phyloP scores from a whole-genome alignment of 2,113 vertebrate genomes.

The Silurus glanis region DNA sequence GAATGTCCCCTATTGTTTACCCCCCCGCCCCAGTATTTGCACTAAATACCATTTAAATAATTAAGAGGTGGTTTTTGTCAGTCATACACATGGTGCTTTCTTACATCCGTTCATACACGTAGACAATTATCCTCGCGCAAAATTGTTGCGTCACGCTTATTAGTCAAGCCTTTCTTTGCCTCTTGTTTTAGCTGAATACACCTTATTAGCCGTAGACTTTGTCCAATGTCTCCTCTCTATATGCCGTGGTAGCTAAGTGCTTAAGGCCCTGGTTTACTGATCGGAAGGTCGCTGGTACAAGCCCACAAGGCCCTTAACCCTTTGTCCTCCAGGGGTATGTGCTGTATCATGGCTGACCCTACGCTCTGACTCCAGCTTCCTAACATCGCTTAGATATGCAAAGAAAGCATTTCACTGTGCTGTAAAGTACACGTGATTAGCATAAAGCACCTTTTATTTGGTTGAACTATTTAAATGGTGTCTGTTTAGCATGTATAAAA shows the following conservation, averaged over 20 bases:
- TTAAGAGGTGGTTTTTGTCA: conserved; percentile 23
- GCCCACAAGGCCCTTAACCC: too few species aligned
- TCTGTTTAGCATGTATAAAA: not conserved
- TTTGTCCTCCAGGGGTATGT: too few species aligned
- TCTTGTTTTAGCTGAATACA: not conserved
- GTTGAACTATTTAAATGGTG: not conserved
- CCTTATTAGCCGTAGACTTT: not conserved
- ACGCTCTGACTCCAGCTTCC: too few species aligned
- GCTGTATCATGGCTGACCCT: too few species aligned
- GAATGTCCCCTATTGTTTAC: conserved; percentile 26
- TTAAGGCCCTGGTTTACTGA: too few species aligned
- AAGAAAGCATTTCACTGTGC: too few species aligned
- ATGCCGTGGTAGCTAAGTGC: too few species aligned
- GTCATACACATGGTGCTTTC: not conserved
- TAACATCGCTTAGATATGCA: too few species aligned
- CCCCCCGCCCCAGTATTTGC: conserved; percentile 17
- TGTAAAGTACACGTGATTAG: too few species aligned
- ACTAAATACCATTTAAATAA: conserved; percentile 32
- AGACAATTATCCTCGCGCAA: not conserved
- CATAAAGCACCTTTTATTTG: too few species aligned
- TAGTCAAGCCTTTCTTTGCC: conserved; percentile 33
- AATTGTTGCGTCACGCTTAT: conserved; percentile 3
- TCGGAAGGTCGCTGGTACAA: too few species aligned
- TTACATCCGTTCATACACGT: not conserved
- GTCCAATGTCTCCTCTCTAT: not conserved